Evolutionary conservation across 1,140 invertebrate species (phyloP), one percentile per base, ranked within the genome.

Genomic region (Tetragonula clypearis): DNA sequence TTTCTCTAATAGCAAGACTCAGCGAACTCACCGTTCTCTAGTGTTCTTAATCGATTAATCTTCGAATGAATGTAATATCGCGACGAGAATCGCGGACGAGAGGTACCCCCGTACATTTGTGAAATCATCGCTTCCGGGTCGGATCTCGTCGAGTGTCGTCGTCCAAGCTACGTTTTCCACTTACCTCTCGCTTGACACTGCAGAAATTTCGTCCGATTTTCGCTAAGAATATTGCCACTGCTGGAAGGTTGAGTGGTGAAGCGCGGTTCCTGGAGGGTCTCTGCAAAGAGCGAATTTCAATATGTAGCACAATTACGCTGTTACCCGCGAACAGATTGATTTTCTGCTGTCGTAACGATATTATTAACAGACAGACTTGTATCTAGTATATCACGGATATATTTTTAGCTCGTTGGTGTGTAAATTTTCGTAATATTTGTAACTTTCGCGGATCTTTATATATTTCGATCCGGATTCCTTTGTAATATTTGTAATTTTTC

Each of bases 141-240:
- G 58, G 9, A 78, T 69, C 49, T 62, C 14, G 3, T 84, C 35
- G 55, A 83, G 41, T 35, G 65, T 30, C 30, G 19, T 66, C 35
- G 19, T 66, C 26, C 35, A 5, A 14, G 66, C 56, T 56, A 62
- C 66, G 74, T 75, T 82, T 35, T 23, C 23, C 69, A 77, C 96
- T 97, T 95, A 98, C 98, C 98, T 94, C 97, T 95, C 30, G 98
- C 98, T 94, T 98, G 97, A 94, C 98, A 98, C 94, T 98, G 97
- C 82, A 98, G 96, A 94, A 98, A 98, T 96, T 98, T 98, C 21
- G 97, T 98, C 86, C 97, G 96, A 92, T 97, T 97, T 95, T 98
- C 97, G 92, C 96, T 97, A 89, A 98, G 97, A 92, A 98, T 97
- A 92, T 97, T 98, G 87, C 97, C 97, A 86, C 97, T 97, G 62